phyloP scores from a whole-genome alignment of 1,140 invertebrate genomes.

The Diorhabda carinulata region DNA sequence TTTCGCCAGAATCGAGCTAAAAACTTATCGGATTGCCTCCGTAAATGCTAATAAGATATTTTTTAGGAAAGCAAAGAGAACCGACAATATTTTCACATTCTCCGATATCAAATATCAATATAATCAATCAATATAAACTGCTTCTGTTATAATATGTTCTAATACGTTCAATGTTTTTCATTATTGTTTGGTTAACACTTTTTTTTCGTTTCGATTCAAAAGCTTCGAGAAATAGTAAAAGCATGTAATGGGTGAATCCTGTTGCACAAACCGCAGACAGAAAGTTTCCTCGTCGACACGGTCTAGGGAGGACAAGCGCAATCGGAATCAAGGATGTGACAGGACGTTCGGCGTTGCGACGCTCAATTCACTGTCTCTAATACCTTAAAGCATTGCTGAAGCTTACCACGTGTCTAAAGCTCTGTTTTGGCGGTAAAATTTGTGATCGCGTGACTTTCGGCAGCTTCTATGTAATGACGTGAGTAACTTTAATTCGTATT shows the following conservation, averaged over 20 bases:
- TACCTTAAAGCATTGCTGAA: constrained; percentile 4
- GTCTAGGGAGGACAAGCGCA: constrained; percentile 4
- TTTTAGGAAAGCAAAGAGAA: too few relatives aligned
- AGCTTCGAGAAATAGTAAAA: too few relatives aligned
- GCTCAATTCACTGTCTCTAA: constrained; percentile 20
- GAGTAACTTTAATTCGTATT: background rate
- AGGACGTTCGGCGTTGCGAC: constrained; percentile 23
- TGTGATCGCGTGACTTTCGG: constrained; percentile 11
- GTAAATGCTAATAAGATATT: too few relatives aligned
- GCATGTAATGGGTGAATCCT: background rate
- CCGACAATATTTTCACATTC: too few relatives aligned
- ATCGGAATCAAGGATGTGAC: constrained; percentile 15
- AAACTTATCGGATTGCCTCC: too few relatives aligned
- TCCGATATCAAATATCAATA: too few relatives aligned
- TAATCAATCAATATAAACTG: too few relatives aligned
- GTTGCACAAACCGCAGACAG: background rate
- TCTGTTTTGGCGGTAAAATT: constrained; percentile 12
- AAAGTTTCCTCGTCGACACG: constrained; percentile 2
- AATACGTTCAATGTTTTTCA: too few relatives aligned
- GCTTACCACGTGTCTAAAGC: background rate
- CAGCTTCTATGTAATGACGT: constrained; percentile 19
- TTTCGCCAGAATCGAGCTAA: too few relatives aligned
- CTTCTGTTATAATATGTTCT: too few relatives aligned
- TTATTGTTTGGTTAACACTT: too few relatives aligned
- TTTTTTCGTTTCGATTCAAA: too few relatives aligned